These are phyloP conservation scores for Cinclus cinclus DNA, from an alignment of 2,113 vertebrate genomes.

Conservation along the genomic window DNA sequence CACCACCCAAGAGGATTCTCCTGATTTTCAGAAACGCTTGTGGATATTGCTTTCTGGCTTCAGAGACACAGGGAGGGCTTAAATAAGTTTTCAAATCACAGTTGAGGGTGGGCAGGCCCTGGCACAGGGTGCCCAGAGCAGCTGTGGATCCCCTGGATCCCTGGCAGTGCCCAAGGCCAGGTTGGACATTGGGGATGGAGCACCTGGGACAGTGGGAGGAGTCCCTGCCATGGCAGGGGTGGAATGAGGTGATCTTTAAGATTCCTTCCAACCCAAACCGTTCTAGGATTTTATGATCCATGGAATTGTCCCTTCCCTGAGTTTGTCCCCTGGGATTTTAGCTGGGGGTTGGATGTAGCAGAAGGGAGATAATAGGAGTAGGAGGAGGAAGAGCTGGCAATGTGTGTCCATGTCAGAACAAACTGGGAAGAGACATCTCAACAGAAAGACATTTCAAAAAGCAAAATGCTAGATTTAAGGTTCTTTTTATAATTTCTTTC, in stretches of 20 bases:
- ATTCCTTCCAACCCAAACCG: neutral
- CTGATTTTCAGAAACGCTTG: neutral
- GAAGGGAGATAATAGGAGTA: neutral
- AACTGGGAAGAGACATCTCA: neutral
- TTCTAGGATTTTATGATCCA: neutral
- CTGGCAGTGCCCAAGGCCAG: neutral
- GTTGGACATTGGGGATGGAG: neutral
- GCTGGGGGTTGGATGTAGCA: neutral
- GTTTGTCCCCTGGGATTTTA: neutral
- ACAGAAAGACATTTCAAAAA: neutral
- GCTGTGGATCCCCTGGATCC: neutral
- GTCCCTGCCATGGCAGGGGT: neutral
- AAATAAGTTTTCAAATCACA: neutral
- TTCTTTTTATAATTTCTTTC: neutral
- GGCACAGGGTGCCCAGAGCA: neutral
- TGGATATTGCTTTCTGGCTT: neutral
- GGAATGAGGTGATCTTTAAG: neutral
- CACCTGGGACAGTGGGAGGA: accelerated
- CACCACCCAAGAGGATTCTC: neutral
- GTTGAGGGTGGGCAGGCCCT: neutral
- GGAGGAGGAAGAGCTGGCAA: neutral
- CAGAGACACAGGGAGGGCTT: neutral
- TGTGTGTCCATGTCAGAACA: neutral
- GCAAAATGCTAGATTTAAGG: neutral
- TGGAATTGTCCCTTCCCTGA: neutral